A percentile compares a stretch with the other conserved stretches of the same genome.
Conservation (phyloP, 2,888 invertebrate species). For the Scaeva pyrastri region DNA sequence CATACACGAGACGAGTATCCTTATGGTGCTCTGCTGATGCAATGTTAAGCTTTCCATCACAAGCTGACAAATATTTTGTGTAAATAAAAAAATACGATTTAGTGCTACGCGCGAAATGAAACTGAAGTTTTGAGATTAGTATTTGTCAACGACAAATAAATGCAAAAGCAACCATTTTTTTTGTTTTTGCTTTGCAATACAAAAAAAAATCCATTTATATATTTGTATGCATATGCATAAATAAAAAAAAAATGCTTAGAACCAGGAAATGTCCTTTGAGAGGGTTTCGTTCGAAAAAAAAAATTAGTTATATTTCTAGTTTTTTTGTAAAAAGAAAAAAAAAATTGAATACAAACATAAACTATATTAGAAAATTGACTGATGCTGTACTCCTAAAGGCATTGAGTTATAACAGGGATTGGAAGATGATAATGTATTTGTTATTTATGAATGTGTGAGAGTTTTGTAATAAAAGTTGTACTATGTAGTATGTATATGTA, state of each 20-base stretch:
- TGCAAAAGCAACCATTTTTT: conserved; percentile 29
- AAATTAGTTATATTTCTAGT: conserved; percentile 18
- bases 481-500: too few relatives aligned
- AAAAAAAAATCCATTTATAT: not conserved
- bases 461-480: not conserved
- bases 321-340: not conserved
- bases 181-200: conserved; percentile 27
- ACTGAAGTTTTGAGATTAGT: conserved; percentile 69
- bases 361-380: not conserved
- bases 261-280: conserved; percentile 28
- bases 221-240: conserved; percentile 30
- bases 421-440: not conserved
- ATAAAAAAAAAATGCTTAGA: conserved; percentile 47
- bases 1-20: too few relatives aligned
- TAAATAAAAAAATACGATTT: conserved; percentile 67
- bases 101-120: conserved; percentile 59
- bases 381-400: not conserved
- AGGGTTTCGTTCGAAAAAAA: not conserved
- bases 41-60: conserved; percentile 7
- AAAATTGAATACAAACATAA: conserved; percentile 15
- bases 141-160: conserved; percentile 65
- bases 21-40: conserved; percentile 2
- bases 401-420: not conserved
- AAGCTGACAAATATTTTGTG: conserved; percentile 62
- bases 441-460: not conserved